These are phyloP conservation scores for Ophioninae sp. DNA, from an alignment of 2,888 invertebrate species.

Conservation along the genomic window DNA sequence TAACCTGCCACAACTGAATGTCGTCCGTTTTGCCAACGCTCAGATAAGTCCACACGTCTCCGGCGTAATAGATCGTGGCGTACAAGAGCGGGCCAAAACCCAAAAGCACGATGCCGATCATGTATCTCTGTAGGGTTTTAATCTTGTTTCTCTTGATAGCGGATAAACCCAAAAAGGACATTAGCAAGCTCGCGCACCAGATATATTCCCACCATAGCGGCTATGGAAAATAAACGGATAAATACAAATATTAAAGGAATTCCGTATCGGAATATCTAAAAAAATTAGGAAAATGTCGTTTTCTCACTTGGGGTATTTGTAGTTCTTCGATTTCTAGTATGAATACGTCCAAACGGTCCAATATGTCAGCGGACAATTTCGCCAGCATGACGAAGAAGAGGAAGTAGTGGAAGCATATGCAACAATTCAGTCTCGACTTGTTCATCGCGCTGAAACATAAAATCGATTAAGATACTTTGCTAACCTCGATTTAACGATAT, in stretches of 20 bases:
- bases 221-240: constrained; percentile 76
- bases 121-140: constrained; percentile 88
- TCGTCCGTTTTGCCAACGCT: constrained; percentile 86
- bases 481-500: neutral
- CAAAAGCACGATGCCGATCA: constrained; percentile 89
- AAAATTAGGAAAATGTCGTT: neutral
- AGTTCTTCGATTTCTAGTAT: constrained; percentile 96
- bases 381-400: constrained; percentile 95
- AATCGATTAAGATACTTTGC: constrained; percentile 58
- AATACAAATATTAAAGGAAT: neutral
- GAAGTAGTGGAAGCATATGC: constrained; percentile 95
- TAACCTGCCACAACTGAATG: constrained; percentile 92
- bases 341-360: constrained; percentile 96
- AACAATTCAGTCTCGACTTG: constrained; percentile 96
- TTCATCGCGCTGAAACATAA: constrained; percentile 92
- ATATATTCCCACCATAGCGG: constrained; percentile 96
- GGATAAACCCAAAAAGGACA: constrained; percentile 92
- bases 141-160: constrained; percentile 93
- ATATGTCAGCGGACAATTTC: constrained; percentile 94
- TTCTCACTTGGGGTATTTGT: constrained; percentile 89
- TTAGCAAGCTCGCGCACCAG: constrained; percentile 92
- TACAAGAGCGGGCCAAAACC: constrained; percentile 92
- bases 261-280: neutral
- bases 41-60: constrained; percentile 92
- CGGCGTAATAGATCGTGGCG: constrained; percentile 90